phyloP scores from a whole-genome alignment of 2,113 vertebrate species.

The Rhodinocichla rosea region DNA sequence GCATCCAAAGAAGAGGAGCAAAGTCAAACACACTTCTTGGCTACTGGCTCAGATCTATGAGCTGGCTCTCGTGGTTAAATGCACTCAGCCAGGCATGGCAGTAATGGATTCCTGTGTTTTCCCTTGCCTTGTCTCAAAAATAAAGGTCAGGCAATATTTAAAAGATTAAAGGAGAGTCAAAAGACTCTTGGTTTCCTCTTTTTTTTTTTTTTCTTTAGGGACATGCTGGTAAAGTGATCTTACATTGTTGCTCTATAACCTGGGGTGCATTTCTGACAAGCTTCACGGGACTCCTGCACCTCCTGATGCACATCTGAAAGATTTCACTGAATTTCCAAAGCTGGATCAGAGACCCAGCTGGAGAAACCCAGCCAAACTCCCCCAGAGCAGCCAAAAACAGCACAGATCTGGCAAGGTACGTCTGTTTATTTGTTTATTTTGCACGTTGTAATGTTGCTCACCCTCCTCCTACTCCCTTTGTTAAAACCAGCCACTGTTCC shows the following conservation, averaged over 20 bases:
- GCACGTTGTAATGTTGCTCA: not conserved
- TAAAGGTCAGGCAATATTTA: not conserved
- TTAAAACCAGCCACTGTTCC: not conserved
- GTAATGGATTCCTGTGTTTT: not conserved
- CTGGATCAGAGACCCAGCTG: not conserved
- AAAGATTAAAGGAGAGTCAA: not conserved
- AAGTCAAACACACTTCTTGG: not conserved
- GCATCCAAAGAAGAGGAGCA: not conserved
- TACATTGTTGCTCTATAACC: not conserved
- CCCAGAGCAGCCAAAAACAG: not conserved
- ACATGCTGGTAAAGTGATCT: not conserved
- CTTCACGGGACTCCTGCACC: not conserved
- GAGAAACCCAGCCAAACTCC: not conserved
- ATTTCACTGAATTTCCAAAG: not conserved
- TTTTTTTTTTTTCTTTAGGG: not conserved
- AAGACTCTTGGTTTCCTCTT: not conserved
- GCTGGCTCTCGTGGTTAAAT: not conserved
- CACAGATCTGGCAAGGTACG: not conserved
- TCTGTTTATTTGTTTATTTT: not conserved
- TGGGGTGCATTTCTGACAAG: accelerated
- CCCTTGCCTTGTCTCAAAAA: not conserved
- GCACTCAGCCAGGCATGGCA: not conserved
- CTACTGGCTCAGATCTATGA: not conserved
- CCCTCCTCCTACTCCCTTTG: not conserved
- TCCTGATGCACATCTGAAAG: not conserved